Conservation (phyloP, 1,140 invertebrate genomes). For the Rhagoletis zephyria region DNA sequence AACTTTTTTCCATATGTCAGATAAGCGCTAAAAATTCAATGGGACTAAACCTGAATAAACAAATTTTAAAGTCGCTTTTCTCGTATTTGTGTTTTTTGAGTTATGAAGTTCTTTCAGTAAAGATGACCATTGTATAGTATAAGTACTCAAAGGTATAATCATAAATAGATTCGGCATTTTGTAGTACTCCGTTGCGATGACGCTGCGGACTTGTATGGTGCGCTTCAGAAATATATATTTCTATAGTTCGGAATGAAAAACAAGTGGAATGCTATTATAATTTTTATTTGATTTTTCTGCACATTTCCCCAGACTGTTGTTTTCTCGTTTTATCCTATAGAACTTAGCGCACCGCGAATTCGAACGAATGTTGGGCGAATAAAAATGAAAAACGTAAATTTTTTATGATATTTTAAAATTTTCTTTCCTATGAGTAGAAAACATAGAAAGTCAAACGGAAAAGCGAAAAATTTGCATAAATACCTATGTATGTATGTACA, state of each 20-base stretch:
- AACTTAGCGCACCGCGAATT: no score
- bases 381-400: background rate
- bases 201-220: slow-evolving; percentile 37
- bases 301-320: background rate
- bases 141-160: background rate
- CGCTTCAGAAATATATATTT: background rate
- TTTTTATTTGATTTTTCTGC: background rate
- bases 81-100: no score
- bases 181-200: background rate
- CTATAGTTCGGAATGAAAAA: background rate
- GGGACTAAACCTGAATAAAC: no score
- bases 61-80: no score
- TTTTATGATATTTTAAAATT: background rate
- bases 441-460: background rate
- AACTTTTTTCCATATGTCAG: no score
- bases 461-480: background rate
- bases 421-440: background rate
- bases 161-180: background rate
- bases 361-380: no score
- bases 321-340: background rate
- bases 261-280: background rate
- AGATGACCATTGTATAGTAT: background rate
- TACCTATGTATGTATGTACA: background rate
- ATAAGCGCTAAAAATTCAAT: no score
- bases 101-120: no score